A percentile compares a stretch with the other conserved stretches of the same genome.
These are phyloP conservation scores for Ophthalmolycus amberensis DNA, from an alignment of 2,113 vertebrate species.

Conservation along the genomic window DNA sequence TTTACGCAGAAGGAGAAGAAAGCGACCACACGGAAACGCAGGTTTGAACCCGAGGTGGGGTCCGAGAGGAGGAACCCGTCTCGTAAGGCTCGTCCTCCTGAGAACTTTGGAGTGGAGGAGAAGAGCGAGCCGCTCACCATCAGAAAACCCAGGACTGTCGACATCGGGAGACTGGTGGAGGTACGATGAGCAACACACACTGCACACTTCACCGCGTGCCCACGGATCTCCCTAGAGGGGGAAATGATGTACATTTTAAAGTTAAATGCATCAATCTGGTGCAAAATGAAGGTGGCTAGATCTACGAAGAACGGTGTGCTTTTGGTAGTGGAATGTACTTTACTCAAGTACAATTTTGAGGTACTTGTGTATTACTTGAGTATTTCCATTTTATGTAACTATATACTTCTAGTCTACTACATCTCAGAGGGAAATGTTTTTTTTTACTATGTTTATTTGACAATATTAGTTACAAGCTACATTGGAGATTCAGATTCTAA, in stretches of 20 bases:
- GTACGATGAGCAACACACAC: background rate
- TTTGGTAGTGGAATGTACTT: too few species aligned
- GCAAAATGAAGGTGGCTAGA: background rate
- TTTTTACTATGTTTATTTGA: too few species aligned
- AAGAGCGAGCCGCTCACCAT: conserved; percentile 58
- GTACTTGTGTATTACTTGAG: too few species aligned
- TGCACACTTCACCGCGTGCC: background rate
- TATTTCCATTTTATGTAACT: too few species aligned
- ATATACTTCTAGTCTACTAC: background rate
- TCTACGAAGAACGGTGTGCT: too few species aligned
- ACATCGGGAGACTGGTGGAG: conserved; percentile 84
- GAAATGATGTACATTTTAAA: background rate
- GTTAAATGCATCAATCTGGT: background rate
- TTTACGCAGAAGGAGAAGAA: conserved; percentile 83
- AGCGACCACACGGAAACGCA: conserved; percentile 76
- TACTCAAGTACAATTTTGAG: too few species aligned
- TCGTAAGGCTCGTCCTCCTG: conserved; percentile 92
- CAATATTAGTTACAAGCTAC: too few species aligned
- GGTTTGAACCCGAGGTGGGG: conserved; percentile 82
- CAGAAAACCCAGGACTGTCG: conserved; percentile 77
- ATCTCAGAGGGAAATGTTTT: too few species aligned
- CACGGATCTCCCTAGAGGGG: background rate
- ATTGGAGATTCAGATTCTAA: too few species aligned
- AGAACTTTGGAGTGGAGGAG: conserved; percentile 93
- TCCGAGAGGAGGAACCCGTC: conserved; percentile 90